Percentiles rank a stretch among this genome's conserved stretches.
These are phyloP conservation scores for Epizoanthus stellaris DNA, from an alignment of 92 coral and sea anemone genomes.

Conservation along the genomic window DNA sequence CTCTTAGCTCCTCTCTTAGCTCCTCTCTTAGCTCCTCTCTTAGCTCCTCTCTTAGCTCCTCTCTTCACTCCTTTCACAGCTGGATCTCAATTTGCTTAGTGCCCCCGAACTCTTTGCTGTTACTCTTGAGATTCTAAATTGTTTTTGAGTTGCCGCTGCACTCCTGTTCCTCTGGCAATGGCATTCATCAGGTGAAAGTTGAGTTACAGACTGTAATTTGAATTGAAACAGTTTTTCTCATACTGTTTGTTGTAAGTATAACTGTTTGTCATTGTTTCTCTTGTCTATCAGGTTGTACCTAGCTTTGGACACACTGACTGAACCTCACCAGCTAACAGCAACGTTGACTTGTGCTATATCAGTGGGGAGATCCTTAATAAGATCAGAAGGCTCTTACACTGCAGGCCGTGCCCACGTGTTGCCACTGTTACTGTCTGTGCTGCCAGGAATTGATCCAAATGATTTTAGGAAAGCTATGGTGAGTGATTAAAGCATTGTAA, in stretches of 20 bases:
- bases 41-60: too few species aligned
- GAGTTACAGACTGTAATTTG: neutral
- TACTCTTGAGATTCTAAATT: too few species aligned
- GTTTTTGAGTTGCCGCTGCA: neutral
- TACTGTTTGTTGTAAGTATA: neutral
- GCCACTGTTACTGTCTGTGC: conserved; percentile 85
- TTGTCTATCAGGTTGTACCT: conserved; percentile 73
- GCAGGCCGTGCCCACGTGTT: conserved; percentile 92
- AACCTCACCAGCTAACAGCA: conserved; percentile 98
- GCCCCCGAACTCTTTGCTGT: too few species aligned
- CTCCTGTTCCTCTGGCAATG: too few species aligned
- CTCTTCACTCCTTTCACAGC: too few species aligned
- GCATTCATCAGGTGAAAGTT: too few species aligned
- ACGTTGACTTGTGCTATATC: conserved; percentile 92
- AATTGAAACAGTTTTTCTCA: too few species aligned
- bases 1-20: too few species aligned
- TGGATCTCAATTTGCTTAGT: too few species aligned
- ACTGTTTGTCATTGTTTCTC: conserved; percentile 1
- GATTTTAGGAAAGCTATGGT: conserved; percentile 98
- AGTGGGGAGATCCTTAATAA: conserved; percentile 93
- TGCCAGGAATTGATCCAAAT: conserved; percentile 99
- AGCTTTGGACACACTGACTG: conserved; percentile 92
- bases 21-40: too few species aligned
- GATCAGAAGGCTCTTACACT: conserved; percentile 82
- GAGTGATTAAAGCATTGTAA: conserved; percentile 20